Percentiles rank a stretch among this genome's conserved stretches.
These are phyloP conservation scores for Pseudobourletiella spinata DNA, from an alignment of 1,140 invertebrate species.

Conservation along the genomic window DNA sequence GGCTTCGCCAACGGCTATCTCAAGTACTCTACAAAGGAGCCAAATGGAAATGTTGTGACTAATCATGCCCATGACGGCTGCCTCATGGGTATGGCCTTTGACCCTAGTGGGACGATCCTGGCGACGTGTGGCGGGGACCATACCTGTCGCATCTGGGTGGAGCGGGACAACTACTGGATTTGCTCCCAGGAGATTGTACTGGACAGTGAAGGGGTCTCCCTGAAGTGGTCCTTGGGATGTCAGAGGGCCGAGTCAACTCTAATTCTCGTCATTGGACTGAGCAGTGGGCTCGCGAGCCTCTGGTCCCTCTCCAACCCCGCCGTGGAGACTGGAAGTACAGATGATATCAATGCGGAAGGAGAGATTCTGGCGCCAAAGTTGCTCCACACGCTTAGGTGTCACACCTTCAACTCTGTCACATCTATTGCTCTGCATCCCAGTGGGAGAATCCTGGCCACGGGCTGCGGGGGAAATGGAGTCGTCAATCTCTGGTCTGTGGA, in stretches of 20 bases:
- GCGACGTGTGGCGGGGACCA: constrained; percentile 44
- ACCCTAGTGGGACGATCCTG: constrained; percentile 46
- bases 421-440: constrained; percentile 46
- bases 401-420: constrained; percentile 46
- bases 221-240: constrained; percentile 46
- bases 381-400: background rate
- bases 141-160: constrained; percentile 46
- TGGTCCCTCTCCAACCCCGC: constrained; percentile 40
- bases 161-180: constrained; percentile 40
- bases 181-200: constrained; percentile 41
- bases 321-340: background rate
- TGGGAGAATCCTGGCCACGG: constrained; percentile 49
- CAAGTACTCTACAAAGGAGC: constrained; percentile 14
- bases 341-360: background rate
- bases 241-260: constrained; percentile 39
- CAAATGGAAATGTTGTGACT: background rate
- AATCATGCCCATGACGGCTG: constrained; percentile 38
- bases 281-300: constrained; percentile 47
- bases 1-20: constrained; percentile 20
- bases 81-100: constrained; percentile 46
- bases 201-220: constrained; percentile 41
- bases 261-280: constrained; percentile 45
- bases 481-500: constrained; percentile 56
- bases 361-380: background rate
- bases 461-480: constrained; percentile 46